phyloP scores from a whole-genome alignment of 2,797 vertebrate species.

The Peromyscus eremicus region DNA sequence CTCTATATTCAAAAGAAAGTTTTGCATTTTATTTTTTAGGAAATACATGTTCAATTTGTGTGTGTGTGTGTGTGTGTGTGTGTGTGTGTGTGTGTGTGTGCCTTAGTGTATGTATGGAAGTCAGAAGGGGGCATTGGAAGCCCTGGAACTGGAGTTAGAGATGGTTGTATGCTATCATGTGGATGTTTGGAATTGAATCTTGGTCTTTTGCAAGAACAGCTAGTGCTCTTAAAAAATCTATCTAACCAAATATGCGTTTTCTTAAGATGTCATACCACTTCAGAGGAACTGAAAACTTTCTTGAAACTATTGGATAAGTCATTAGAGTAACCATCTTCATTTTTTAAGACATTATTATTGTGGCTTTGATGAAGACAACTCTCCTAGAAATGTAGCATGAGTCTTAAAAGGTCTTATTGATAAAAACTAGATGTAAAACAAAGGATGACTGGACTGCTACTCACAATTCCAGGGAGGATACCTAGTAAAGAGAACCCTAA shows the following conservation, averaged over 20 bases:
- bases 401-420: no score
- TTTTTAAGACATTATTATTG: background rate
- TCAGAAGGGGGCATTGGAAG: background rate
- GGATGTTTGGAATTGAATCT: background rate
- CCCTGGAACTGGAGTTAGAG: background rate
- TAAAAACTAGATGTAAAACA: no score
- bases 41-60: background rate
- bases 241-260: background rate
- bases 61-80: background rate
- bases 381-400: background rate
- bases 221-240: background rate
- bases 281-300: background rate
- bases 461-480: no score
- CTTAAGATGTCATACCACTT: background rate
- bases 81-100: background rate
- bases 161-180: background rate
- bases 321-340: background rate
- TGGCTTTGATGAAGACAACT: background rate
- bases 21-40: background rate
- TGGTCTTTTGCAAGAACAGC: background rate
- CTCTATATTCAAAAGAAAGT: background rate
- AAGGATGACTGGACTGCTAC: no score
- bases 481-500: no score
- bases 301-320: constrained; percentile 16
- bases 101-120: background rate